Evolutionary conservation across 2,888 invertebrate species (phyloP).

Genomic region (Arenicola marina): DNA sequence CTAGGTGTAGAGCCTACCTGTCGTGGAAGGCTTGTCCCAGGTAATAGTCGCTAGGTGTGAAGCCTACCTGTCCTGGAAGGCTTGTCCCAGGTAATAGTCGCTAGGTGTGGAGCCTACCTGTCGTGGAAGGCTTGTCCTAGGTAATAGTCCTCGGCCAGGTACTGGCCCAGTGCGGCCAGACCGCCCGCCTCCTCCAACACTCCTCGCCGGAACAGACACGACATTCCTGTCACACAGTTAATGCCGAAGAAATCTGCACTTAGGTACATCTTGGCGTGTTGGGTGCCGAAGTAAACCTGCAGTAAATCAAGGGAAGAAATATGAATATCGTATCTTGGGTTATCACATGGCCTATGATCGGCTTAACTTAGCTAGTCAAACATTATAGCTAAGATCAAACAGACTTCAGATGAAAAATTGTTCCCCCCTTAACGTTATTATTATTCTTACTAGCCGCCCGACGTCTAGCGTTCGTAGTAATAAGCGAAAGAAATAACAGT

Average conservation of each 20-base stretch:
- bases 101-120: constrained; percentile 51
- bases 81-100: neutral
- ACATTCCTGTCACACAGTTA: constrained; percentile 99
- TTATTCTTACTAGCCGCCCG: too few relatives aligned
- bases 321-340: too few relatives aligned
- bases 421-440: neutral
- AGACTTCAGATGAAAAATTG: too few relatives aligned
- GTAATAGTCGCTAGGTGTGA: neutral
- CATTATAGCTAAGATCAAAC: too few relatives aligned
- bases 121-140: constrained; percentile 87
- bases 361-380: too few relatives aligned
- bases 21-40: neutral
- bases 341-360: too few relatives aligned
- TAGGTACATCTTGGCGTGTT: constrained; percentile 93
- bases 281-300: constrained; percentile 92
- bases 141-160: constrained; percentile 98
- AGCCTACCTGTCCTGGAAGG: neutral
- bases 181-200: constrained; percentile 89
- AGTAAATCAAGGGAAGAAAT: too few relatives aligned
- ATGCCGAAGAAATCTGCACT: constrained; percentile 88
- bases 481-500: too few relatives aligned
- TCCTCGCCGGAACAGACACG: constrained; percentile 85
- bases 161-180: constrained; percentile 85
- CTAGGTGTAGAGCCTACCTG: neutral
- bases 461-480: too few relatives aligned